phyloP scores from a whole-genome alignment of 2,888 invertebrate species.

The Ceriagrion tenellum region DNA sequence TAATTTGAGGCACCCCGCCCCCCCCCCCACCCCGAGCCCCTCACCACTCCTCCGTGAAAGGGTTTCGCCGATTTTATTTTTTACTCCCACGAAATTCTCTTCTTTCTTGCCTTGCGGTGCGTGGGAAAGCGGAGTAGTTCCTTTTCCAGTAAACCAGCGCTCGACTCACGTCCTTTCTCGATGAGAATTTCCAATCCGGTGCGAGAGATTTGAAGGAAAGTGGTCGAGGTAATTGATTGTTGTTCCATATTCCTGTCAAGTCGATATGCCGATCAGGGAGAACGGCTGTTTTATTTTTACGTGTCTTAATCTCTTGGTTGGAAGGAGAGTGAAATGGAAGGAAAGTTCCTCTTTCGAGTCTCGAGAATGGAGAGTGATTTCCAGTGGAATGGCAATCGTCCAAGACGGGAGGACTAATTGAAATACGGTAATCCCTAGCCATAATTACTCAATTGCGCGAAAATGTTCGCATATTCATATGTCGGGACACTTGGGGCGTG shows the following conservation, averaged over 20 bases:
- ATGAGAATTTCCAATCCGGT: neutral
- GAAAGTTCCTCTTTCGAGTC: neutral
- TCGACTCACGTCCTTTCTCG: neutral
- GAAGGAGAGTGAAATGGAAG: neutral
- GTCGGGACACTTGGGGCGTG: neutral
- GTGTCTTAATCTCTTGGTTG: neutral
- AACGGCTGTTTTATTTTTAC: neutral
- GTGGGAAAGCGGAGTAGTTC: neutral
- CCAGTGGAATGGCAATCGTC: slow-evolving; percentile 19
- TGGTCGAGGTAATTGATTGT: neutral
- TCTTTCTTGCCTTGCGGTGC: neutral
- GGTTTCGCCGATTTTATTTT: neutral
- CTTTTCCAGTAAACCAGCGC: slow-evolving; percentile 10
- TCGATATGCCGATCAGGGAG: neutral
- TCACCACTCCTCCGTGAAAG: neutral
- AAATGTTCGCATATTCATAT: slow-evolving; percentile 3
- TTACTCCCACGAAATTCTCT: slow-evolving; percentile 4
- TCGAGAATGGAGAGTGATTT: neutral
- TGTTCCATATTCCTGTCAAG: slow-evolving; percentile 14
- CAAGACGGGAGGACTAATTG: slow-evolving; percentile 21
- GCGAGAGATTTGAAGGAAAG: neutral
- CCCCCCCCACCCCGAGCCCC: neutral
- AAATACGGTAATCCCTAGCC: slow-evolving; percentile 17
- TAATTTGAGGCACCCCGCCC: neutral
- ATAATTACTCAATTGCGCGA: slow-evolving; percentile 43